A percentile compares a stretch with the other conserved stretches of the same genome.
phyloP scores from a whole-genome alignment of 2,797 vertebrate genomes.

The Darevskia mixta region DNA sequence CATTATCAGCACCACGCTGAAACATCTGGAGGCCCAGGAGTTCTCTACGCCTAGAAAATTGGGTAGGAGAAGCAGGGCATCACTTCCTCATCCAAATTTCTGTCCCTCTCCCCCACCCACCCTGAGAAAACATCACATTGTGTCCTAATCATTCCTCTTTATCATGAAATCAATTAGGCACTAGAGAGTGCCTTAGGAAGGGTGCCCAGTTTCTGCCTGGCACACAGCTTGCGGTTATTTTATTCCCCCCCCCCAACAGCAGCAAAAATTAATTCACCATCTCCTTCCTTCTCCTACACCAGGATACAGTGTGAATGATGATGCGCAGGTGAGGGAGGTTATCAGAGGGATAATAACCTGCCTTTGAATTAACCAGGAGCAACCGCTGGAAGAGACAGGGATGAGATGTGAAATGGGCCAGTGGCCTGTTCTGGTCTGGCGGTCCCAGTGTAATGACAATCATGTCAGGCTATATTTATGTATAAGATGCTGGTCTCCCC shows the following conservation, averaged over 20 bases:
- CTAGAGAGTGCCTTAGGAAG: not conserved
- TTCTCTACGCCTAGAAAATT: not conserved
- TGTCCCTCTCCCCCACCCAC: fast-evolving
- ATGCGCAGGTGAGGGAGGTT: slow-evolving; percentile 33
- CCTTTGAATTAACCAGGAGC: slow-evolving; percentile 48
- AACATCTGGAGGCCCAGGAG: too few species aligned
- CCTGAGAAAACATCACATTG: not conserved
- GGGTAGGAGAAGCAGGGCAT: not conserved
- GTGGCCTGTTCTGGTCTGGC: slow-evolving; percentile 53
- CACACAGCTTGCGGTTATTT: not conserved
- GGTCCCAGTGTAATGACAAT: slow-evolving; percentile 53
- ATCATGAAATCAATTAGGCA: not conserved
- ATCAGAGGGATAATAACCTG: slow-evolving; percentile 43
- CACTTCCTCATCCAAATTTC: too few species aligned
- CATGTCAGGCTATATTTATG: slow-evolving; percentile 54
- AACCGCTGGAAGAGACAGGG: not conserved
- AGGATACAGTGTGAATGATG: slow-evolving; percentile 5
- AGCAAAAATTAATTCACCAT: not conserved
- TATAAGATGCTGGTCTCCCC: not conserved
- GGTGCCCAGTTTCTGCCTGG: slow-evolving; percentile 26
- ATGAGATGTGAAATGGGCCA: not conserved
- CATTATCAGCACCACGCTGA: too few species aligned
- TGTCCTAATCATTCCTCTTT: not conserved
- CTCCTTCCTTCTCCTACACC: slow-evolving; percentile 47
- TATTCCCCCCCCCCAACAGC: too few species aligned